Percentiles rank a stretch among this genome's conserved stretches.
Conservation (phyloP, 1,140 invertebrate genomes). For the Archegozetes longisetosus region DNA sequence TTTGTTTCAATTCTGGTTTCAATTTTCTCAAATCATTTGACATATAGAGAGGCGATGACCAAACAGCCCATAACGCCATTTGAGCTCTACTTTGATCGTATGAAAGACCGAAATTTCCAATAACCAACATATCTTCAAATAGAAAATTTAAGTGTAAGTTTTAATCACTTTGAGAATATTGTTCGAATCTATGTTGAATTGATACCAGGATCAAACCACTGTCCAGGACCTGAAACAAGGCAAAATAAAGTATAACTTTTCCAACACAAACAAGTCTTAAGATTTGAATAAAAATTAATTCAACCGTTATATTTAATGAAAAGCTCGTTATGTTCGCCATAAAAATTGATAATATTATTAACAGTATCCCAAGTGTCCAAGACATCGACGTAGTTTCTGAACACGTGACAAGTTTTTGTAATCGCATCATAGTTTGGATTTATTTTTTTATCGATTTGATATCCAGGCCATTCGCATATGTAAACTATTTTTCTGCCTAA, state of each 20-base stretch:
- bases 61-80: constrained; percentile 33
- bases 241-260: constrained; percentile 23
- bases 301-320: constrained; percentile 8
- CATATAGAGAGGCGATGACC: constrained; percentile 32
- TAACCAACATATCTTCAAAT: constrained; percentile 30
- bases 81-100: constrained; percentile 29
- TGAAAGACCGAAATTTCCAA: constrained; percentile 29
- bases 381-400: constrained; percentile 43
- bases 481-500: constrained; percentile 29
- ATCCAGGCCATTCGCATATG: constrained; percentile 32
- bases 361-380: constrained; percentile 37
- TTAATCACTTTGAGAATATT: not conserved
- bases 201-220: constrained; percentile 34
- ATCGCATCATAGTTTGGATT: constrained; percentile 35
- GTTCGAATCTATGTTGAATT: not conserved
- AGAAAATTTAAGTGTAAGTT: not conserved
- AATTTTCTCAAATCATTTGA: constrained; percentile 30
- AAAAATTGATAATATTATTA: constrained; percentile 36
- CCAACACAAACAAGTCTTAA: too few relatives aligned
- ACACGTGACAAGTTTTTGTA: constrained; percentile 39
- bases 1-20: constrained; percentile 23
- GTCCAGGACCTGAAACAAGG: constrained; percentile 32
- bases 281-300: too few relatives aligned
- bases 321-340: constrained; percentile 33
- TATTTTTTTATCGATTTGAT: constrained; percentile 27